Evolutionary conservation across 2,797 vertebrate species (phyloP).

Genomic region (Hemitrygon akajei): DNA sequence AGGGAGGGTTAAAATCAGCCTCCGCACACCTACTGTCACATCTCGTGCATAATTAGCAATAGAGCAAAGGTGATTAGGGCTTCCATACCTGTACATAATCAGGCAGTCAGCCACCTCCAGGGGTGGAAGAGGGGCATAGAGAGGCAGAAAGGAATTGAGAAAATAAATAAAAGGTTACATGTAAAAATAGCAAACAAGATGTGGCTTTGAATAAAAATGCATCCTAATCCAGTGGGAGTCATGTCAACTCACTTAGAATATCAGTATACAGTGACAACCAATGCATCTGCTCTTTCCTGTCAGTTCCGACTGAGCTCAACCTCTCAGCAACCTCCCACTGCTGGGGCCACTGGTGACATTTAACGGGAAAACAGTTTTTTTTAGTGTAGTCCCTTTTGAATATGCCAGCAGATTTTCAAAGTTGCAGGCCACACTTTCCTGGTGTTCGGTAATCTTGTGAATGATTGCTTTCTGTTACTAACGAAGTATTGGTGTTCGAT

Average conservation of each 20-base stretch:
- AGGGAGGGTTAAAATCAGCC: background rate
- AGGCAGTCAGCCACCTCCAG: background rate
- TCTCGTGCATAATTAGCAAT: background rate
- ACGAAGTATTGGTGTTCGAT: background rate
- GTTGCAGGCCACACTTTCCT: background rate
- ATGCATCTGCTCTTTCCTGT: conserved; percentile 11
- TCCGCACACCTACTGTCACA: no score
- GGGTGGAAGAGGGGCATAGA: background rate
- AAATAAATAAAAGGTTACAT: background rate
- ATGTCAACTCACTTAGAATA: background rate
- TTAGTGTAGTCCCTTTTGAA: background rate
- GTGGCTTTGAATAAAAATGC: background rate
- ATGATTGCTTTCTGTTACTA: background rate
- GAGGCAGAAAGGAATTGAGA: background rate
- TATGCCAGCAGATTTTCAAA: background rate
- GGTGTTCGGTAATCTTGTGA: background rate
- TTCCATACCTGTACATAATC: background rate
- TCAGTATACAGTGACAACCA: background rate
- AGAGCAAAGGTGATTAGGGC: background rate
- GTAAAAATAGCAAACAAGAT: background rate
- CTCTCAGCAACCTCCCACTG: background rate
- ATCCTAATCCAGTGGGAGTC: background rate
- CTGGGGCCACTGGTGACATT: background rate
- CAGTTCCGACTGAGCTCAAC: background rate
- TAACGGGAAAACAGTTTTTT: background rate